Percentiles rank a stretch among this genome's conserved stretches.
phyloP scores from a whole-genome alignment of 2,113 vertebrate species.

The Lampris megalopsis region DNA sequence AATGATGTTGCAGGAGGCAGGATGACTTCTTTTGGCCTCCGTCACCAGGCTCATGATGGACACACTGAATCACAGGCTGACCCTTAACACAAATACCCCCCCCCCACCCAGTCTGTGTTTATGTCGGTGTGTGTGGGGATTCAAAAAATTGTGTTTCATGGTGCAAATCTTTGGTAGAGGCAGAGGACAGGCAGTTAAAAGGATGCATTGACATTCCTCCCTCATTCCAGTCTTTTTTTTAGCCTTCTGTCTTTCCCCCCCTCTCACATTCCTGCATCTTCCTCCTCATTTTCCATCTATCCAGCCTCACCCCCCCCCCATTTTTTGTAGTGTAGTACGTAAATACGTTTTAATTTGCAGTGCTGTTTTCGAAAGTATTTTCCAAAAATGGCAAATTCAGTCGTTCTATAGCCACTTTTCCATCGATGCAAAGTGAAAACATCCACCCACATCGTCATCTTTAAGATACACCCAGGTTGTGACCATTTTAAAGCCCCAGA shows the following conservation, averaged over 20 bases:
- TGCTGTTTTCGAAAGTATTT: too few species aligned
- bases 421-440: too few species aligned
- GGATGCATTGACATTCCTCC: slow-evolving; percentile 5
- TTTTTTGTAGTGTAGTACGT: too few species aligned
- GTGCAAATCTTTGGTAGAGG: slow-evolving; percentile 3
- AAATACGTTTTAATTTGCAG: too few species aligned
- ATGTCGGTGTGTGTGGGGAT: background rate
- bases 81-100: slow-evolving; percentile 20
- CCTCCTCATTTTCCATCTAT: too few species aligned
- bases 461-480: too few species aligned
- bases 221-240: too few species aligned
- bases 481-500: too few species aligned
- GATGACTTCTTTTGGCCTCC: slow-evolving; percentile 38
- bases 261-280: background rate
- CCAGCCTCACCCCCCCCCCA: too few species aligned
- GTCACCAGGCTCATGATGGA: slow-evolving; percentile 44
- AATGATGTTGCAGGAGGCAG: slow-evolving; percentile 47
- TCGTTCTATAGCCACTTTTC: too few species aligned
- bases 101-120: slow-evolving; percentile 5
- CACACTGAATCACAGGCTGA: slow-evolving; percentile 42
- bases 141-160: background rate
- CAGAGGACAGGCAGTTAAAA: slow-evolving; percentile 28
- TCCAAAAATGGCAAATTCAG: too few species aligned
- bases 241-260: background rate
- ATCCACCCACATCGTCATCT: too few species aligned